A percentile compares a stretch with the other conserved stretches of the same genome.
phyloP scores from a whole-genome alignment of 2,113 vertebrate genomes.

The Pao palembangensis region DNA sequence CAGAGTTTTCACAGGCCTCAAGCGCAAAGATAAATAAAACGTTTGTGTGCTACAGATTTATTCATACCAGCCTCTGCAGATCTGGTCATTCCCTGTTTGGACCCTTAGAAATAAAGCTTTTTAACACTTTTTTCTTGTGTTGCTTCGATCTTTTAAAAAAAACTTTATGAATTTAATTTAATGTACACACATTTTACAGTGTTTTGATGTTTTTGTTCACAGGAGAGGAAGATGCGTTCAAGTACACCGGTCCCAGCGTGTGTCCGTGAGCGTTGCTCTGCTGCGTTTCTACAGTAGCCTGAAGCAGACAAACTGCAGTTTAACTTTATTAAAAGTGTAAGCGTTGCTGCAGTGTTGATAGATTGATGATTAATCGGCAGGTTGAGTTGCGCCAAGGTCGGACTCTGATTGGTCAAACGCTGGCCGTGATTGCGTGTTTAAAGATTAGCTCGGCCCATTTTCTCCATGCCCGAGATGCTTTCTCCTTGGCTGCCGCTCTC shows the following conservation, averaged over 20 bases:
- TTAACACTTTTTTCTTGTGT: slow-evolving; percentile 7
- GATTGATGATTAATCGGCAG: not conserved
- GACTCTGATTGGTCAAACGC: slow-evolving; percentile 19
- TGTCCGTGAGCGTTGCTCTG: no score
- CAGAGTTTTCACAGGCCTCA: slow-evolving; percentile 1
- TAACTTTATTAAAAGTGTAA: no score
- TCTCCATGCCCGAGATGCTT: slow-evolving; percentile 11
- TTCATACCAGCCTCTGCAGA: slow-evolving; percentile 1
- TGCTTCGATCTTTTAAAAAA: not conserved
- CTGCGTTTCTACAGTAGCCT: no score
- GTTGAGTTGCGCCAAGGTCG: not conserved
- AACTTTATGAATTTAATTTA: no score
- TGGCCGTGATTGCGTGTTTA: not conserved
- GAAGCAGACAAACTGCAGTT: no score
- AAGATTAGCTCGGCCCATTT: slow-evolving; percentile 45
- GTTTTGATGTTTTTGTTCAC: no score
- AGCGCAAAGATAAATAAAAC: not conserved
- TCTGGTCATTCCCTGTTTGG: slow-evolving; percentile 4
- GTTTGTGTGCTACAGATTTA: slow-evolving; percentile 6
- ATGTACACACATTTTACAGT: no score
- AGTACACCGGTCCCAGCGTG: no score
- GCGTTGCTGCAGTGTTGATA: not conserved
- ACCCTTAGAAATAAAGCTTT: slow-evolving; percentile 9
- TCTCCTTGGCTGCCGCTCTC: slow-evolving; percentile 26
- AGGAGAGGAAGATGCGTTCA: no score